A percentile compares a stretch with the other conserved stretches of the same genome.
Conservation (phyloP, 2,888 invertebrate genomes). For the Drosophila paranaensis region DNA sequence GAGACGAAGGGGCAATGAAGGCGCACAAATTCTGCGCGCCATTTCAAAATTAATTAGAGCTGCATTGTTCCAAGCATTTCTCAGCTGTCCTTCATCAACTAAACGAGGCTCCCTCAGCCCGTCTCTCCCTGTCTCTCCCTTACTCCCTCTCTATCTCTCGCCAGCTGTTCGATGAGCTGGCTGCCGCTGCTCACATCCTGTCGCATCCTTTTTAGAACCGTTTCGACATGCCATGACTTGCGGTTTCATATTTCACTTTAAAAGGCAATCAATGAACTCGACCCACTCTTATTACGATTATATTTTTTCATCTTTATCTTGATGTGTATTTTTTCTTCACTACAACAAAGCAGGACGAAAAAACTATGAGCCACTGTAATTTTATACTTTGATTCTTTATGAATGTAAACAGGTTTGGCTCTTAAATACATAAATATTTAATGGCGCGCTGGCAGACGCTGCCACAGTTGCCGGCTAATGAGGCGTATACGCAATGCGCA, state of each 20-base stretch:
- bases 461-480: conserved; percentile 15
- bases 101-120: neutral
- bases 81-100: conserved; percentile 23
- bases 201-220: conserved; percentile 51
- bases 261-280: conserved; percentile 63
- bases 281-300: conserved; percentile 31
- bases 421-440: conserved; percentile 57
- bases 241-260: conserved; percentile 64
- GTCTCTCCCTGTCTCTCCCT: neutral
- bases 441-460: conserved; percentile 24
- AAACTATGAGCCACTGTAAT: conserved; percentile 45
- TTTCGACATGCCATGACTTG: conserved; percentile 54
- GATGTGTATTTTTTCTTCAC: neutral
- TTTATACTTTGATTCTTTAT: conserved; percentile 63
- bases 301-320: conserved; percentile 7
- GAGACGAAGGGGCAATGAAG: neutral
- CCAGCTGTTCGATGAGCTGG: conserved; percentile 45
- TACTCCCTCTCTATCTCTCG: neutral
- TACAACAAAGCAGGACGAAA: conserved; percentile 7
- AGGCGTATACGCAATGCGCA: conserved; percentile 43
- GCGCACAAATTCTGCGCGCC: conserved; percentile 9
- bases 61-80: conserved; percentile 33
- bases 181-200: conserved; percentile 53
- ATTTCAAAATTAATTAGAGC: conserved; percentile 51
- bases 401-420: conserved; percentile 51